Conservation (phyloP, 2,888 invertebrate species). For the Agrochola lychnidis region DNA sequence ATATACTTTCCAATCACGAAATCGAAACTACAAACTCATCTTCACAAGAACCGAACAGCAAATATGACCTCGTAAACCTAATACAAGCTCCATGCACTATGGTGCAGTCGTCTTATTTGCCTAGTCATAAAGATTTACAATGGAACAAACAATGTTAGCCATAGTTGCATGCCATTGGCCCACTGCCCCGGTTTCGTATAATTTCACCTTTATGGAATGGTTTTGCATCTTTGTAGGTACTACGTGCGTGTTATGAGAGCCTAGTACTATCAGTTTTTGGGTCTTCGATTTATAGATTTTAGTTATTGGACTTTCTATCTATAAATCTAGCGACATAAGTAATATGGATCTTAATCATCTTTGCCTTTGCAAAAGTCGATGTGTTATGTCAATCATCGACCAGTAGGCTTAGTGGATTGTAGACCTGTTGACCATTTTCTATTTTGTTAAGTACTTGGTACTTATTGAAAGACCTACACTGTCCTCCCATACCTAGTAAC, state of each 20-base stretch:
- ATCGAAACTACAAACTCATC: conserved; percentile 27
- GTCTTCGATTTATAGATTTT: conserved; percentile 30
- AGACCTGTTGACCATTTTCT: too few relatives aligned
- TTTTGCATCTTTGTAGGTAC: conserved; percentile 55
- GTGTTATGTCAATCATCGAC: not conserved
- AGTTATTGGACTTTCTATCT: conserved; percentile 26
- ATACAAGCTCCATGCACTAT: conserved; percentile 46
- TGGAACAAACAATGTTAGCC: conserved; percentile 62
- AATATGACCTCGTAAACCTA: conserved; percentile 55
- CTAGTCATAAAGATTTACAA: conserved; percentile 59
- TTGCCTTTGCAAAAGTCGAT: conserved; percentile 1
- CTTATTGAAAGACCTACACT: too few relatives aligned
- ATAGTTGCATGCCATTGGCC: conserved; percentile 57
- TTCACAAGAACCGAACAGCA: conserved; percentile 24
- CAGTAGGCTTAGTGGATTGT: too few relatives aligned
- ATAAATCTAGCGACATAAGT: not conserved
- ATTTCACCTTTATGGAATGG: conserved; percentile 62
- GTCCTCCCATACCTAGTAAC: too few relatives aligned
- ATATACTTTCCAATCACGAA: conserved; percentile 9
- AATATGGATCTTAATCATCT: not conserved
- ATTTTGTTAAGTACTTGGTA: too few relatives aligned
- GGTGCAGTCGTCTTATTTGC: conserved; percentile 49
- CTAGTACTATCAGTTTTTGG: conserved; percentile 41
- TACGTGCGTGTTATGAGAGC: conserved; percentile 39
- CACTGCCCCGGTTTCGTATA: conserved; percentile 53